Percentiles rank a stretch among this genome's conserved stretches.
These are phyloP conservation scores for Digitonthophagus gazella DNA, from an alignment of 2,888 invertebrate species.

Conservation along the genomic window DNA sequence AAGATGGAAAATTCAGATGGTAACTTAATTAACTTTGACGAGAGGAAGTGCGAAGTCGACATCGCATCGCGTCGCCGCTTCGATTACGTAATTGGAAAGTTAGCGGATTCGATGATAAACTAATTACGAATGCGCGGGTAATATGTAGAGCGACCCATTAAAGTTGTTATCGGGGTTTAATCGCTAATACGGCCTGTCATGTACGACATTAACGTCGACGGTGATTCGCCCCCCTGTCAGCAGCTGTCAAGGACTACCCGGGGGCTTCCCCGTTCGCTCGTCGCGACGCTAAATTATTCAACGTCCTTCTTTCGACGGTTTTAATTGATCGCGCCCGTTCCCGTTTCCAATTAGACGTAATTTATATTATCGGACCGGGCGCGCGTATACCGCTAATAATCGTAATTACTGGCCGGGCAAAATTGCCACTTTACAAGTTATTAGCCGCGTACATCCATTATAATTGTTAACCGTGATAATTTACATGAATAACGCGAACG, in stretches of 20 bases:
- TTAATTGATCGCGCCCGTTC: background rate
- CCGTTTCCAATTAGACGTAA: background rate
- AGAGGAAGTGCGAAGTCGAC: background rate
- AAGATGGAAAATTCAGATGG: background rate
- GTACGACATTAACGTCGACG: conserved; percentile 50
- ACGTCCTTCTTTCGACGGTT: conserved; percentile 5
- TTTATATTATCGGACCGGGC: conserved; percentile 9
- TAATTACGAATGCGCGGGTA: conserved; percentile 47
- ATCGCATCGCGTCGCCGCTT: background rate
- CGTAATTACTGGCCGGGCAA: conserved; percentile 24
- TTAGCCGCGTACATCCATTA: conserved; percentile 30
- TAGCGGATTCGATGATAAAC: conserved; percentile 46
- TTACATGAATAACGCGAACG: conserved; percentile 25
- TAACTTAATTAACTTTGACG: background rate
- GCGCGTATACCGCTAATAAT: conserved; percentile 26
- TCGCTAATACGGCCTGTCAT: conserved; percentile 51
- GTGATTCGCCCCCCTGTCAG: conserved; percentile 46
- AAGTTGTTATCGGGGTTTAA: conserved; percentile 51
- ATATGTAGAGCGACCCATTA: conserved; percentile 49
- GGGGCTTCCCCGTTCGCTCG: conserved; percentile 32
- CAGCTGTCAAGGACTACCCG: conserved; percentile 35
- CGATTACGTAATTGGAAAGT: conserved; percentile 47
- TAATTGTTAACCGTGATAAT: conserved; percentile 27
- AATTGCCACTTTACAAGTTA: conserved; percentile 30
- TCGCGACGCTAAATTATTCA: conserved; percentile 37